Evolutionary conservation across 2,113 vertebrate genomes (phyloP), one percentile per base, ranked within the genome.

Genomic region (Salvelinus alpinus): DNA sequence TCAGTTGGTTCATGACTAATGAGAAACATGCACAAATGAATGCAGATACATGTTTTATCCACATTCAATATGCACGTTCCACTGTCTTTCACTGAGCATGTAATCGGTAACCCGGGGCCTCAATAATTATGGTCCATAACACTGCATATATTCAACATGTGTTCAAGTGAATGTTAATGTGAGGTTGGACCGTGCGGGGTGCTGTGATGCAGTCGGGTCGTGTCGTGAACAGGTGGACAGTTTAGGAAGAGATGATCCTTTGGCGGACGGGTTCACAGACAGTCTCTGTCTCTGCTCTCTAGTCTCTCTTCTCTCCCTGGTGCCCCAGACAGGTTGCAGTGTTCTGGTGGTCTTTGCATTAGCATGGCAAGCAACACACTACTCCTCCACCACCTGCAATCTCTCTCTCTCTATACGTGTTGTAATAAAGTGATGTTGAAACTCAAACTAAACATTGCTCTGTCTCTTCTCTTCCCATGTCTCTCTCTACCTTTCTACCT

Each of bases 31-130:
- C 38, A 44, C 9, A 85, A 85, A 87, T 84, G 51, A 80, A 84
- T 84, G 87, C 77, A 84, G 64, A 80, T 84, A 84, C 72, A 82
- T 81, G 81, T 87, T 81, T 87, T 78, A 86, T 89, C 82, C 82
- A 88, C 82, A 83, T 88, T 88, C 90, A 87, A 88, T 88, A 87
- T 82, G 79, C 87, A 84, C 87, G 86, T 89, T 85, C 74, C 77
- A 74, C 77, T 78, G 38, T 44, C 86, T 86, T 86, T 87, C 83
- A 71, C 38, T 64, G 74, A 85, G 75, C 84, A 84, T 75, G 9
- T 11, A 44, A 87, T 91, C 87, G 80, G 91, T 91, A 90, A 70
- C 67, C 18, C 59, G 29, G 64, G 85, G 83, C 74, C 74, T 75
- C 89, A 85, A 92, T 87, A 67, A 84, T 44, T 44, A 90, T 90